Percentiles rank a stretch among this genome's conserved stretches.
phyloP scores from a whole-genome alignment of 2,888 invertebrate species.

The Polydrusus tereticollis region DNA sequence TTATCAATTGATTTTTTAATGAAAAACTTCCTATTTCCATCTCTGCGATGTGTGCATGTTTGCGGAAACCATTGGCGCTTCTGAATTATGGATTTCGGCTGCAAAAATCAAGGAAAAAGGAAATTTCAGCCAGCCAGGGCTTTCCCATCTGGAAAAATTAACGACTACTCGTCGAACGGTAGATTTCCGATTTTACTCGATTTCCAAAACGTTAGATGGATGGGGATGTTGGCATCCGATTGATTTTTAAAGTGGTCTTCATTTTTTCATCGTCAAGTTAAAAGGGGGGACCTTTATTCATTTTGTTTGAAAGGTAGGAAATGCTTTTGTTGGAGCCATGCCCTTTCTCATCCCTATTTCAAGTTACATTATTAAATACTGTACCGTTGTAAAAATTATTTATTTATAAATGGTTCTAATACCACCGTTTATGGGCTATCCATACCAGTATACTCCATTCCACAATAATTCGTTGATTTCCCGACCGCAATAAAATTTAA shows the following conservation, averaged over 20 bases:
- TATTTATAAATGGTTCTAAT: no score
- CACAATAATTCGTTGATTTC: no score
- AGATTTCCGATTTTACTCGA: conserved; percentile 24
- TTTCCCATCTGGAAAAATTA: conserved; percentile 18
- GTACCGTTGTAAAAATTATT: no score
- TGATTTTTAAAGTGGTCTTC: not conserved
- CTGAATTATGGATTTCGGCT: conserved; percentile 30
- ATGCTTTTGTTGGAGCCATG: no score
- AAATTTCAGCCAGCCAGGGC: conserved; percentile 2
- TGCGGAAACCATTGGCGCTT: conserved; percentile 31
- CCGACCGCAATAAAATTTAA: no score
- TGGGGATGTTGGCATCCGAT: conserved; percentile 12
- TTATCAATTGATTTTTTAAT: conserved; percentile 19
- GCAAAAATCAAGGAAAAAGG: conserved; percentile 9
- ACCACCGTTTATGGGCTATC: no score
- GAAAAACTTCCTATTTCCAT: conserved; percentile 28
- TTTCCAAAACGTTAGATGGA: conserved; percentile 16
- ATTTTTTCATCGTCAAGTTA: not conserved
- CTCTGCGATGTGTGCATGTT: conserved; percentile 28
- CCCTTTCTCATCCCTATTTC: no score
- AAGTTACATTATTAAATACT: no score
- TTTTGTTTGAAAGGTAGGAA: no score
- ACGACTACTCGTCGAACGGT: conserved; percentile 25
- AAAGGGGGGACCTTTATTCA: no score
- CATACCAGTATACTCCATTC: no score